Conservation (phyloP, 1,140 invertebrate genomes). For the Drosophila kurseongensis region DNA sequence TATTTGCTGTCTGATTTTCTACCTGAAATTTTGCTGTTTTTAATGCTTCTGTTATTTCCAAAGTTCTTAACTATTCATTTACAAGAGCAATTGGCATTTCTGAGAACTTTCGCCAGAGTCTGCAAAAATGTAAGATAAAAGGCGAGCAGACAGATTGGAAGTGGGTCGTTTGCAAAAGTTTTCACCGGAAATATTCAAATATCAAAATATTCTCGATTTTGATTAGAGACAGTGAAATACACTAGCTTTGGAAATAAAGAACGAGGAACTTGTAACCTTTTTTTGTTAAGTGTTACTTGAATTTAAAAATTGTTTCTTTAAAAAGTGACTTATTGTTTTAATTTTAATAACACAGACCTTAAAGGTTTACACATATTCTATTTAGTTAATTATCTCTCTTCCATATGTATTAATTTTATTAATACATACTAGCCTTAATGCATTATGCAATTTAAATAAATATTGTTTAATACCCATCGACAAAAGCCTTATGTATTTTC, state of each 20-base stretch:
- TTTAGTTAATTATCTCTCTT: no score
- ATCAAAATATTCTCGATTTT: constrained; percentile 7
- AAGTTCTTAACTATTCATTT: constrained; percentile 63
- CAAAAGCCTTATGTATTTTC: not conserved
- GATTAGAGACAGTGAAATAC: not conserved
- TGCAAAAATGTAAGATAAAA: constrained; percentile 7
- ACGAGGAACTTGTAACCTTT: no score
- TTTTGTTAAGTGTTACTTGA: no score
- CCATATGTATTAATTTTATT: no score
- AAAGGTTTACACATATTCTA: no score
- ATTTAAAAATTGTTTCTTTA: no score
- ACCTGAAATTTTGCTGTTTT: constrained; percentile 44
- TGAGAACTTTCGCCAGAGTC: not conserved
- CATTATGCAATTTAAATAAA: no score
- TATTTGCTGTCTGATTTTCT: constrained; percentile 58
- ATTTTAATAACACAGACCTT: no score
- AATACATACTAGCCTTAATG: no score
- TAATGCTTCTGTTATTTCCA: constrained; percentile 46
- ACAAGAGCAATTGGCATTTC: constrained; percentile 47
- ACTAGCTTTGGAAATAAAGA: no score
- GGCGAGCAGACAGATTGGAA: not conserved
- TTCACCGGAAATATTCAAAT: constrained; percentile 20
- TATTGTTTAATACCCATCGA: no score
- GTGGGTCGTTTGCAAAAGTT: constrained; percentile 7
- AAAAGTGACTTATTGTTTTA: no score